Base-by-base conservation (phyloP, 1,140 invertebrate species). In the Sinonovacula constricta region DNA sequence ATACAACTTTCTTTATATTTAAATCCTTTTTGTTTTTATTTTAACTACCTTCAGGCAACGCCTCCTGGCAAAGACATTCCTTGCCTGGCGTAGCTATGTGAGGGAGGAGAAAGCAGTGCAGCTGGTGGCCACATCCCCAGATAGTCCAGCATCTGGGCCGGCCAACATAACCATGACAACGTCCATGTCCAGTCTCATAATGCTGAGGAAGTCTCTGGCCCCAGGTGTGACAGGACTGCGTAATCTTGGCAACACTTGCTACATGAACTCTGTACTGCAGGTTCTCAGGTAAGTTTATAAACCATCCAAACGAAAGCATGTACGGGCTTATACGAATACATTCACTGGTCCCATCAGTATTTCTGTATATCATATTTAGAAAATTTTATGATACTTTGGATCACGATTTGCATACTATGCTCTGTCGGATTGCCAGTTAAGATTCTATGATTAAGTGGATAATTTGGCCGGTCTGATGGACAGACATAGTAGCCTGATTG, bases 161-260 rank as follows among this genome's bases (percentile, higher is more conserved):
- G 7, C 31, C 3, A 18, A 26, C 18, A 28, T 60, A 63, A 31
- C 22, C 3, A 22, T 24, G 34, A 63, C 4, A 34, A 31, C 22
- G 22, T 66, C 67, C 1, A 24, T 69, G 3, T 70, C 65, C 33
- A 77, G 67, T 28, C 67, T 68, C 2, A 51, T 77, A 33, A 45
- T 84, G 3, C 69, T 77, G 45, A 82, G 72, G 57, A 68, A 80
- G 28, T 81, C 84, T 18, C 68, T 88, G 10, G 86, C 87, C 26
- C 86, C 88, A 30, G 89, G 89, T 33, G 81, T 88, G 3, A 88
- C 86, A 22, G 89, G 89, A 3, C 74, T 90, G 7, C 81, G 87
- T 54, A 90, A 90, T 75, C 84, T 90, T 33, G 89, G 89, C 54
- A 90, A 90, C 75, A 90, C 89, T 0, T 90, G 89, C 71, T 90